A percentile compares a stretch with the other conserved stretches of the same genome.
These are phyloP conservation scores for Lathamus discolor DNA, from an alignment of 2,113 vertebrate species.

Conservation along the genomic window DNA sequence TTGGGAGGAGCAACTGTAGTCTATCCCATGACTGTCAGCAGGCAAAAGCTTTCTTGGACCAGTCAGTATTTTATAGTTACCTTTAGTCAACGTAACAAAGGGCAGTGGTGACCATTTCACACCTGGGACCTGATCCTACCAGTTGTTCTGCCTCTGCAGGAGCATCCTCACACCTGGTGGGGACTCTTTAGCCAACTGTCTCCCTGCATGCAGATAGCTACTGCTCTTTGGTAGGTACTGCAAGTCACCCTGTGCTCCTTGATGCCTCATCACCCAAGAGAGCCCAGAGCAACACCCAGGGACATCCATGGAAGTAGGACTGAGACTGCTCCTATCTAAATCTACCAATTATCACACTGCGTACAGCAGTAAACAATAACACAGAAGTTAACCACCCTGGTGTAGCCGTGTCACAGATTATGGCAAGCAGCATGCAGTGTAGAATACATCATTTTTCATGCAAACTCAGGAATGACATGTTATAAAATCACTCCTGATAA, in stretches of 20 bases:
- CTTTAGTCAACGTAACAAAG: neutral
- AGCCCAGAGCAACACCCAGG: neutral
- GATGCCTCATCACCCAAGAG: neutral
- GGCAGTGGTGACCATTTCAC: neutral
- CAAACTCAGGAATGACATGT: conserved; percentile 14
- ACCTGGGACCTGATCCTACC: neutral
- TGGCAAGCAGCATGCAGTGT: neutral
- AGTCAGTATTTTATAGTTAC: neutral
- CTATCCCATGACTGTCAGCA: neutral
- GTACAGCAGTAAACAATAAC: conserved; percentile 20
- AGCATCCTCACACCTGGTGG: neutral
- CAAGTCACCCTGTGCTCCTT: neutral
- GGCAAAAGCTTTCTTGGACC: neutral
- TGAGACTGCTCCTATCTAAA: neutral
- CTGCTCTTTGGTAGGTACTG: neutral
- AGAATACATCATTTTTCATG: conserved; percentile 29
- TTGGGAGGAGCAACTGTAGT: neutral
- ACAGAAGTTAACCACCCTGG: conserved; percentile 25
- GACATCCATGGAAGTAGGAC: fast-evolving
- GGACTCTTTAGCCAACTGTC: neutral
- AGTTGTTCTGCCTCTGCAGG: neutral
- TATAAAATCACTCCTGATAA: conserved; percentile 42
- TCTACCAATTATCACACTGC: neutral
- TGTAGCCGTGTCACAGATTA: neutral
- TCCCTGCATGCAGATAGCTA: no score